Evolutionary conservation across 2,113 vertebrate genomes (phyloP).

Genomic region (Nanger granti): DNA sequence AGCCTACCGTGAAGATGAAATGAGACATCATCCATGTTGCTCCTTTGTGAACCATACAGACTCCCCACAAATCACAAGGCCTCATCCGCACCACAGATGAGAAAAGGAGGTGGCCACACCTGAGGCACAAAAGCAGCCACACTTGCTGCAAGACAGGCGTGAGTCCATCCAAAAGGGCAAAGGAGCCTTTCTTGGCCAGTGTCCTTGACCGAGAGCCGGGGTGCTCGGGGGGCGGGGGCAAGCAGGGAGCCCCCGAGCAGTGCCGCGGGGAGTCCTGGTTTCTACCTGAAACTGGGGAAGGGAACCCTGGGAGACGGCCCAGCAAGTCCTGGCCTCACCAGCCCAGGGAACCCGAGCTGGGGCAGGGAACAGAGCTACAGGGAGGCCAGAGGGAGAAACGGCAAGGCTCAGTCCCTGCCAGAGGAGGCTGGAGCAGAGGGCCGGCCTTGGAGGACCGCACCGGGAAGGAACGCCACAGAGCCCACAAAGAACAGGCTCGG

Average conservation of each 20-base stretch:
- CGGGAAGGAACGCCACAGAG: accelerated
- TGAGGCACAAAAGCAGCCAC: neutral
- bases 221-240: neutral
- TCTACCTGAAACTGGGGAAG: neutral
- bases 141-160: neutral
- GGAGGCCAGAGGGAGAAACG: neutral
- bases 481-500: neutral
- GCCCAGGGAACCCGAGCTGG: neutral
- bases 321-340: neutral
- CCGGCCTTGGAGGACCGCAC: accelerated
- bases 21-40: accelerated
- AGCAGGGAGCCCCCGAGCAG: neutral
- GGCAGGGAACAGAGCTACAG: neutral
- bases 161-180: neutral
- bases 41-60: neutral
- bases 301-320: neutral
- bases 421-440: neutral
- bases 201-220: neutral
- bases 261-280: neutral
- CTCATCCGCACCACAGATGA: accelerated
- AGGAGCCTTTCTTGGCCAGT: neutral
- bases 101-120: neutral
- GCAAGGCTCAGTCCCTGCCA: accelerated
- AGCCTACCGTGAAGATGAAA: neutral
- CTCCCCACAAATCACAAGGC: neutral